Evolutionary conservation across 2,888 invertebrate genomes (phyloP), one percentile per base, ranked within the genome.

Genomic region (Drosophila neotestacea): DNA sequence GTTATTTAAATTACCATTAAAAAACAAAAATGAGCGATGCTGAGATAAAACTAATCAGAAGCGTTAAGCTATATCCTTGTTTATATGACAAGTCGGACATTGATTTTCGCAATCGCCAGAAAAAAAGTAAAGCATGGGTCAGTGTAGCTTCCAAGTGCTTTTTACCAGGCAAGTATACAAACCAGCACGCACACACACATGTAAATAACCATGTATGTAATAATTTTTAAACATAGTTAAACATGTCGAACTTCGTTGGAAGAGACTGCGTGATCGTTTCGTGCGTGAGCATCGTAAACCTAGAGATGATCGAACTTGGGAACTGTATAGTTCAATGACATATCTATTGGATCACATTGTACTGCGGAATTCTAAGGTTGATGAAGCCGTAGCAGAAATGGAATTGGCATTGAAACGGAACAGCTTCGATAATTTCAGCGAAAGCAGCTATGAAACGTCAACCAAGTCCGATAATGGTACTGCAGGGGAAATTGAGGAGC

Each of bases 241-340:
- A 0, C 36, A 58, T 16, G 52, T 42, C n/a, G 62, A 81, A 42
- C 4, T 13, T 6, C 65, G 81, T 4, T 79, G 79, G 78, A 73
- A 55, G 48, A 34, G 50, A 0, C 11, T 79, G 13, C 67, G 85
- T 2, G 68, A 81, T 28, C 69, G 65, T 9, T 85, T 58, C 38
- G 69, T 85, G n/a, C 48, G 76, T 4, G 69, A 59, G n/a, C 50
- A 16, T 36, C 74, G 68, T 16, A 63, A 63, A 47, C 28, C 16
- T 27, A 56, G 27, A n/a, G 42, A 30, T 42, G 42, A 16, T 4
- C 42, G 16, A 16, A 39, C 50, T 4, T 16, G 50, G 51, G 27
- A 13, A 2, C 22, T 41, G 32, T 72, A 46, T 36, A 16, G 66
- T 1, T 30, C 63, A 3, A 27, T 72, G 4, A 11, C 7, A 9